Evolutionary conservation across 2,888 invertebrate genomes (phyloP), one percentile per base, ranked within the genome.

Genomic region (Abrostola triplasia): DNA sequence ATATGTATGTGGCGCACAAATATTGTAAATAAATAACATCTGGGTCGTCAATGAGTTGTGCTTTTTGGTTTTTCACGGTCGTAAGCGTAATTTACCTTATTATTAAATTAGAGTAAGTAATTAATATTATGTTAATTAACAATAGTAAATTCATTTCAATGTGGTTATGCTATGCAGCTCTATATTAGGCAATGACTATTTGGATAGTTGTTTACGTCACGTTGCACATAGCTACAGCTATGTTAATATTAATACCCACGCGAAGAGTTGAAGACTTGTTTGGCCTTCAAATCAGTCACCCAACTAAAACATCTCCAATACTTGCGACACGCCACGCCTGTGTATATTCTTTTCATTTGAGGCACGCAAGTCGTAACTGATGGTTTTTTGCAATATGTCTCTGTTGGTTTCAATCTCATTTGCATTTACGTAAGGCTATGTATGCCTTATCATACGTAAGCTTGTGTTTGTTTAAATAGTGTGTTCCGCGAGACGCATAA

Each of bases 281-380:
- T 67, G 73, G 73, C 78, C 78, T 77, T 70, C 72, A 59, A 64
- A 55, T 54, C 59, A 70, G 62, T 68, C 67, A 42, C 59, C 59
- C 55, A 69, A 69, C 64, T 73, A 67, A 72, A 66, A 75, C 74
- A 71, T 76, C 74, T 73, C 58, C 59, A 58, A 60, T 70, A 70
- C 76, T 81, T 77, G 67, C 77, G 79, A 79, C 76, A 78, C 74
- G 70, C 76, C 76, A 70, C 79, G 64, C 76, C 72, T 79, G 64
- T 67, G 75, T 76, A 56, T 70, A 60, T 67, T 69, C 48, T 49
- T 56, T 63, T 69, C 56, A 44, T 71, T 60, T 70, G 67, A 59
- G 62, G 57, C 59, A 66, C 64, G 55, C 68, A 68, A 57, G 72
- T 47, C 13, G 44, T 13, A 13, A 24, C 44, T 47, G 37, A 70